Evolutionary conservation across 2,888 invertebrate species (phyloP).

Genomic region (Acronicta alni): DNA sequence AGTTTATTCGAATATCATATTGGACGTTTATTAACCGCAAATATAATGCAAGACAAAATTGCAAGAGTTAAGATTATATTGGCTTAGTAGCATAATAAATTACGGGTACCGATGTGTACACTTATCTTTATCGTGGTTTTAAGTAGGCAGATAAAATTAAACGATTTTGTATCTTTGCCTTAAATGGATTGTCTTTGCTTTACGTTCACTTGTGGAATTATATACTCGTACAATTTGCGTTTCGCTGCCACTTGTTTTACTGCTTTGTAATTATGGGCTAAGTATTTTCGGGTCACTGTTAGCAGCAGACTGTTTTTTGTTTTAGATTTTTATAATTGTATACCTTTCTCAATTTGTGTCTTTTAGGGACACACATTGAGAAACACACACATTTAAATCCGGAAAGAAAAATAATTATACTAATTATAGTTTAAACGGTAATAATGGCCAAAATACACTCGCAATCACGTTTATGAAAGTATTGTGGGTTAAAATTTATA

Average conservation of each 20-base stretch:
- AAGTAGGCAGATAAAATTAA: slow-evolving; percentile 48
- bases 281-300: slow-evolving; percentile 8
- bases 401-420: not conserved
- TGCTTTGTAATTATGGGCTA: slow-evolving; percentile 21
- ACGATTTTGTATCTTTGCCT: slow-evolving; percentile 37
- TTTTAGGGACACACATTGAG: no score
- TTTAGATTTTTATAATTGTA: slow-evolving; percentile 13
- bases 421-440: not conserved
- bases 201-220: slow-evolving; percentile 31
- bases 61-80: slow-evolving; percentile 29
- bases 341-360: slow-evolving; percentile 13
- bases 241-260: slow-evolving; percentile 24
- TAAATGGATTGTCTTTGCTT: slow-evolving; percentile 47
- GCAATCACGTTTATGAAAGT: slow-evolving; percentile 36
- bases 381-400: not conserved
- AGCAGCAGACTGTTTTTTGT: slow-evolving; percentile 7
- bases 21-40: slow-evolving; percentile 49
- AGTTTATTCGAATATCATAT: slow-evolving; percentile 56
- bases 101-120: slow-evolving; percentile 31
- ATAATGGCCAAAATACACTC: slow-evolving; percentile 24
- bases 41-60: slow-evolving; percentile 43
- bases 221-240: slow-evolving; percentile 36
- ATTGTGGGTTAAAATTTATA: slow-evolving; percentile 41
- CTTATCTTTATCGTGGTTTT: slow-evolving; percentile 35
- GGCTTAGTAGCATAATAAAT: slow-evolving; percentile 31